A percentile compares a stretch with the other conserved stretches of the same genome.
Conservation (phyloP, 2,797 vertebrate genomes). For the Pseudomugil gertrudae region DNA sequence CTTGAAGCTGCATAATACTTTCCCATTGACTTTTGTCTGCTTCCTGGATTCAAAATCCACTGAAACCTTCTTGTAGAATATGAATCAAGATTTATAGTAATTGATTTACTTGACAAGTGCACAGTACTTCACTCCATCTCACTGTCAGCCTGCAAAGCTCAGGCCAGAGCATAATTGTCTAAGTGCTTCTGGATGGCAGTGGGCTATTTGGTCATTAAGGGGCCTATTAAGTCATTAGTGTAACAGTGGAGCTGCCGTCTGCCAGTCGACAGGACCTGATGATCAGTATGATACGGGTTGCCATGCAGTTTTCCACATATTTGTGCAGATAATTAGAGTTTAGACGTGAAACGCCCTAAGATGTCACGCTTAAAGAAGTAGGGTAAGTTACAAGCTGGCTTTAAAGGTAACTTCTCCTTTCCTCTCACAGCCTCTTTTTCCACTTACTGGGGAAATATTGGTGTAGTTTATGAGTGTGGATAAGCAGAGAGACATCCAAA, state of each 20-base stretch:
- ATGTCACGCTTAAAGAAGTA: conserved; percentile 67
- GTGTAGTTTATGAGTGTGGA: conserved; percentile 33
- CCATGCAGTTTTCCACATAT: conserved; percentile 75
- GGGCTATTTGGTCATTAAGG: conserved; percentile 85
- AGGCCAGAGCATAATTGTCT: conserved; percentile 81
- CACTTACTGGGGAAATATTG: conserved; percentile 28
- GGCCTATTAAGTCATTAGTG: conserved; percentile 85
- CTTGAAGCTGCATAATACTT: conserved; percentile 11
- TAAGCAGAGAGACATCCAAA: conserved; percentile 61
- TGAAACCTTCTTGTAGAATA: conserved; percentile 29
- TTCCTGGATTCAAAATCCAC: background rate
- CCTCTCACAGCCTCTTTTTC: conserved; percentile 50
- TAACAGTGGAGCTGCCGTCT: conserved; percentile 76
- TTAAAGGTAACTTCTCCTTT: conserved; percentile 63
- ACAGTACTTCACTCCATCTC: conserved; percentile 39
- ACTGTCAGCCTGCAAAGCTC: conserved; percentile 58
- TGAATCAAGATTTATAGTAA: conserved; percentile 21
- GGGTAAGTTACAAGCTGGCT: conserved; percentile 55
- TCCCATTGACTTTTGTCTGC: conserved; percentile 27
- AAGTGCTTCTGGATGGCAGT: conserved; percentile 84
- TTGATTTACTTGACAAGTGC: conserved; percentile 54
- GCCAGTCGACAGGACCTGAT: conserved; percentile 68
- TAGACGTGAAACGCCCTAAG: conserved; percentile 71
- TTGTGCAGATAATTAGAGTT: conserved; percentile 74
- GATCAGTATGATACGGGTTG: conserved; percentile 74